Evolutionary conservation across 2,797 vertebrate species (phyloP).

Genomic region (Cynopterus sphinx): DNA sequence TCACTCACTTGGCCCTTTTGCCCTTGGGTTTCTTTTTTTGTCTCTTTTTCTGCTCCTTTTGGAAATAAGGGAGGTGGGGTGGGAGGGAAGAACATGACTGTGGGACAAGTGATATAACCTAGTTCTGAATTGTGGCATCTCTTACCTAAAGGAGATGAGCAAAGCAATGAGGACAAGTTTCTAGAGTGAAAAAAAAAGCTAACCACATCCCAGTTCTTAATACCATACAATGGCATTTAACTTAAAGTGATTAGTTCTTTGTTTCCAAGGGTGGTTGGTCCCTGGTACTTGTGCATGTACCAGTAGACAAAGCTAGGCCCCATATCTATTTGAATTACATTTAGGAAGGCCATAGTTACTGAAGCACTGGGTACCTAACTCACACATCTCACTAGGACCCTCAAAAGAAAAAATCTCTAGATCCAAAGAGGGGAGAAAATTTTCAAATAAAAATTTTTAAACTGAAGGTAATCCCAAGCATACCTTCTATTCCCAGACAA

Average conservation of each 20-base stretch:
- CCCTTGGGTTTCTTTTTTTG: neutral
- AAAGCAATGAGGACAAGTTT: neutral
- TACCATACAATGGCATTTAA: neutral
- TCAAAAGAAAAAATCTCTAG: conserved; percentile 24
- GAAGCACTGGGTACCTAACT: neutral
- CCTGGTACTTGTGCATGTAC: neutral
- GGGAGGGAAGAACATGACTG: neutral
- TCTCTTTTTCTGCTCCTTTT: neutral
- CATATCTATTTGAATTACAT: neutral
- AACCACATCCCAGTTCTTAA: neutral
- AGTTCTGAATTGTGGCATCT: neutral
- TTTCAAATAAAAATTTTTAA: neutral
- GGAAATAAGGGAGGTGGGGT: neutral
- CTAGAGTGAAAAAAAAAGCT: neutral
- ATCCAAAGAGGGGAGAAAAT: neutral
- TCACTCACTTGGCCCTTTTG: neutral
- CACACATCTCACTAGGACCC: neutral
- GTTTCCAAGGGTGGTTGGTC: neutral
- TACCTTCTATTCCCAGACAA: neutral
- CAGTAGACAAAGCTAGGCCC: too few species aligned
- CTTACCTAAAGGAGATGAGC: neutral
- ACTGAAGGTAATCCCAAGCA: neutral
- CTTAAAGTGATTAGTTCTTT: neutral
- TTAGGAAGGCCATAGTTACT: neutral
- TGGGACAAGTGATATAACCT: neutral